Base-by-base conservation (phyloP, 2,888 invertebrate genomes). In the Chrysodeixis includens region DNA sequence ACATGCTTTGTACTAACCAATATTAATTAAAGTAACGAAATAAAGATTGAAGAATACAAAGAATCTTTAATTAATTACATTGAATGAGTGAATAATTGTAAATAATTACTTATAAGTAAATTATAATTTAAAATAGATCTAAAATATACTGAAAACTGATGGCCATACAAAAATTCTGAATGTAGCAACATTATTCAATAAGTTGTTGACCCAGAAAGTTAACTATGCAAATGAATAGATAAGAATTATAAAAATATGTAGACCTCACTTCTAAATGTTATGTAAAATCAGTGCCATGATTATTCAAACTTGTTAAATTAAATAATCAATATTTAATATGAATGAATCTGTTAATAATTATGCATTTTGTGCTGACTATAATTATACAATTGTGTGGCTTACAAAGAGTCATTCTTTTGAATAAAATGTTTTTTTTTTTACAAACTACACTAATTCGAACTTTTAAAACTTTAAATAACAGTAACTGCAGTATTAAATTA, bases 141-240 rank as follows among this genome's bases (percentile, higher is more conserved):
- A 9, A 32, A 35, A 35, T 35, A 14, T 35, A 12, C 12, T 12
- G 12, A 12, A 14, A 35, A 35, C 2, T 35, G 4, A 12, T 35
- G 35, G 32, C 12, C 3, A 40, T 40, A 40, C 4, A 35, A 14
- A 32, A 35, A 35, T 35, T 0, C 12, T 35, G 35, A 35, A 35
- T 35, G 14, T 35, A 35, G 35, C 35, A 35, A 35, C 35, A 35
- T 7, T 40, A 26, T 26, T 26, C 6, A n/a, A 40, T 40, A 40
- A n/a, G 40, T n/a, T 40, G 40, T 14, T n/a, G 40, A 40, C 40
- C 40, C n/a, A 40, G 40, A 40, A 40, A n/a, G 40, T n/a, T 40
- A n/a, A 7, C 5, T 40, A 40, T 40, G n/a, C 40, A n/a, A 40
- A 40, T 40, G 14, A n/a, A 40, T n/a, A n/a, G n/a, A 40, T 40